These are phyloP conservation scores for Zaprionus lachaisei DNA, from an alignment of 1,140 invertebrate species.

Conservation along the genomic window DNA sequence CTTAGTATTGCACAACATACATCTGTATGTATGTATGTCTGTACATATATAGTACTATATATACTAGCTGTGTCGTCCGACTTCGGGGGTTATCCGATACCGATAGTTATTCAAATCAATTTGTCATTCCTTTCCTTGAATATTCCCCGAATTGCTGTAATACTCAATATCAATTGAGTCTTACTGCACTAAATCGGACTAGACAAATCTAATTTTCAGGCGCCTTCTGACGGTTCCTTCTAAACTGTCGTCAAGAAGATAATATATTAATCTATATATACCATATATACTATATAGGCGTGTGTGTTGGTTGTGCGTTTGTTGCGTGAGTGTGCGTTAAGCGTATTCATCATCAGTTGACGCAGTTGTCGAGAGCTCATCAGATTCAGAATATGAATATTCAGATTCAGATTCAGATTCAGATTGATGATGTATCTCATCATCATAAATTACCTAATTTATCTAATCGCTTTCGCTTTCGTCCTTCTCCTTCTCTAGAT, in stretches of 20 bases:
- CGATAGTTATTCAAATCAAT: not conserved
- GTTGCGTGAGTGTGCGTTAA: constrained; percentile 11
- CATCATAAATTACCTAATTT: not conserved
- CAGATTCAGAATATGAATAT: constrained; percentile 1
- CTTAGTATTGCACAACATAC: constrained; percentile 10
- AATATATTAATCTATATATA: not conserved
- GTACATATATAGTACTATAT: not conserved
- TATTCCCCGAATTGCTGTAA: not conserved
- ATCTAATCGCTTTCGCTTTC: not conserved
- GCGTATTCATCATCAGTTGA: constrained; percentile 22
- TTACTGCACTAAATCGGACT: not conserved
- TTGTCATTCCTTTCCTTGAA: not conserved
- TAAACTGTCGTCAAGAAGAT: not conserved
- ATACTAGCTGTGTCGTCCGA: not conserved
- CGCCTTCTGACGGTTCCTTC: not conserved
- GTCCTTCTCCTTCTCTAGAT: not conserved
- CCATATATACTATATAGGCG: not conserved
- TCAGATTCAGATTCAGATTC: not conserved
- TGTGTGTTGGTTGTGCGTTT: constrained; percentile 7
- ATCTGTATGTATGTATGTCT: not conserved
- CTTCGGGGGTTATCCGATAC: not conserved
- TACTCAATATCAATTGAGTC: not conserved
- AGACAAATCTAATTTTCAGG: constrained; percentile 3
- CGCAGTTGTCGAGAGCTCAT: constrained; percentile 22
- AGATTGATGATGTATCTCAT: constrained; percentile 7